These are phyloP conservation scores for Scytalopus superciliaris DNA, from an alignment of 2,113 vertebrate species.

Conservation along the genomic window DNA sequence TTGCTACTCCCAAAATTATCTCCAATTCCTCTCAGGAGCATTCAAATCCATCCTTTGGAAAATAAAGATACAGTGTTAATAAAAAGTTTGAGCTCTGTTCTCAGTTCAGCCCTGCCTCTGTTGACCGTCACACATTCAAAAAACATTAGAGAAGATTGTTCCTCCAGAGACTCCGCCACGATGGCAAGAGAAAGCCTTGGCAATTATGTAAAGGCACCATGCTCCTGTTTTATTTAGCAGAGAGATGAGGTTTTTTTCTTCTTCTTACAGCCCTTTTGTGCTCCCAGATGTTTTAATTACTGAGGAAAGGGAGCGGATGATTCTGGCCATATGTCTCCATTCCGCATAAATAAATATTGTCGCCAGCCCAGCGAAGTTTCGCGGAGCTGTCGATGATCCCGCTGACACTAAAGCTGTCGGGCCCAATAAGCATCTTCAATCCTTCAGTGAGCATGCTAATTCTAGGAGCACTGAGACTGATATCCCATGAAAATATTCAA, in stretches of 20 bases:
- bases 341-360: slow-evolving; percentile 80
- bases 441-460: slow-evolving; percentile 92
- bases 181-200: not conserved
- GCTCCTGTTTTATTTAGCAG: slow-evolving; percentile 62
- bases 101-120: not conserved
- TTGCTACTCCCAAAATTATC: slow-evolving; percentile 38
- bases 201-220: slow-evolving; percentile 38
- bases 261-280: slow-evolving; percentile 65
- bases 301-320: slow-evolving; percentile 90
- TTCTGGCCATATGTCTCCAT: slow-evolving; percentile 93
- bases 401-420: slow-evolving; percentile 86
- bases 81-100: not conserved
- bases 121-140: slow-evolving; percentile 32
- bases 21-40: not conserved
- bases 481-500: slow-evolving; percentile 91
- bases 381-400: slow-evolving; percentile 74
- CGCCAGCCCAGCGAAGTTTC: slow-evolving; percentile 72
- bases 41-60: slow-evolving; percentile 11
- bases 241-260: not conserved
- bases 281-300: slow-evolving; percentile 98
- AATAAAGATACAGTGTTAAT: slow-evolving; percentile 1
- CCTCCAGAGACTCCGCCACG: slow-evolving; percentile 20
- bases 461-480: slow-evolving; percentile 83
- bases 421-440: slow-evolving; percentile 91
- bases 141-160: slow-evolving; percentile 29